Base-by-base conservation (phyloP, 1,140 invertebrate species). In the Drosophila funebris region DNA sequence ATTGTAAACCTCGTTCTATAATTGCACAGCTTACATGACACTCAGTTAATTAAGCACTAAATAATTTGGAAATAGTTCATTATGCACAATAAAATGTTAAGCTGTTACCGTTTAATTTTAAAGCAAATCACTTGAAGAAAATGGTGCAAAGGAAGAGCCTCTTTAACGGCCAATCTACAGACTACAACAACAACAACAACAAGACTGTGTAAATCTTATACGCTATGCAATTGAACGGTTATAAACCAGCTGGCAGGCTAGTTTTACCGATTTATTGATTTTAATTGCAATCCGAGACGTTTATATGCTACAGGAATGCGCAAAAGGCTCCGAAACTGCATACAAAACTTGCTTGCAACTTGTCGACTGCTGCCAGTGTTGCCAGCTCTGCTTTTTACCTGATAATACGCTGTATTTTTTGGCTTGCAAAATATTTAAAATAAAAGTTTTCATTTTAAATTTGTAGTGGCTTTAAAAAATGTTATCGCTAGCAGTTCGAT, bases 261-360 rank as follows among this genome's bases (percentile, higher is more conserved):
- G 82, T 87, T n/a, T n/a, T 87, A 69, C 83, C 83, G 75, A 87
- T 87, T 87, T 87, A 87, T 87, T 87, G 83, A 87, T 88, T 87
- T 87, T 87, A 87, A 87, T 87, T 87, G 83, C 83, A 87, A 87
- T 52, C 68, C 69, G 83, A 87, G 84, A 87, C 83, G 72, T 88
- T 87, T 87, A 87, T 87, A 83, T 73, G 78, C 83, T 71, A 70
- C 78, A 88, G 83, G 82, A 87, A 85, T 87, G 82, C 67, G 66
- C 58, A 69, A 77, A 81, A 81, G 74, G 74, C 75, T 44, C 64
- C 66, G 73, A 74, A 75, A 56, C 57, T 56, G 56, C 58, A 18
- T 11, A 53, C 31, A 56, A n/a, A 71, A 37, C 22, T 33, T n/a
- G 53, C 20, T 54, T 13, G n/a, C 2, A 53, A 41, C 29, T 24